phyloP scores from a whole-genome alignment of 2,888 invertebrate species.

The Mactromeris polynyma region DNA sequence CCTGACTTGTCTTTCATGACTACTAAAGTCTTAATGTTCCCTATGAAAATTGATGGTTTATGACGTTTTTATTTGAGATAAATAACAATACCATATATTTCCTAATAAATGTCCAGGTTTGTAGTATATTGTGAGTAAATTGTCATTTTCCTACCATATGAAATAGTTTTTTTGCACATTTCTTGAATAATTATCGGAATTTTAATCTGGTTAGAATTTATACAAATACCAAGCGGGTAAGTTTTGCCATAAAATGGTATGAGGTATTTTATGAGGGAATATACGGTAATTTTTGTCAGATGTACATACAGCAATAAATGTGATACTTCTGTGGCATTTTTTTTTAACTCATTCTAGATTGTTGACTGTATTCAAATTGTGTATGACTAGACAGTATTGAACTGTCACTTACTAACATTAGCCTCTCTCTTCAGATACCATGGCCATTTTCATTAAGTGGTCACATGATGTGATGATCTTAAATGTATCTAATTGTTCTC shows the following conservation, averaged over 20 bases:
- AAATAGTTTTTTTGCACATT: neutral
- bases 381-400: too few relatives aligned
- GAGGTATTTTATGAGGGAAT: neutral
- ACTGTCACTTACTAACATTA: too few relatives aligned
- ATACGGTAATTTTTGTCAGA: neutral
- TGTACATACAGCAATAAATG: neutral
- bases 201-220: too few relatives aligned
- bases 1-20: conserved; percentile 87
- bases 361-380: neutral
- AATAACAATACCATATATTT: neutral
- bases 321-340: conserved; percentile 1
- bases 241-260: too few relatives aligned
- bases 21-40: conserved; percentile 87
- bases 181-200: too few relatives aligned
- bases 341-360: neutral
- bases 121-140: neutral
- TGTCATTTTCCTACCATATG: neutral
- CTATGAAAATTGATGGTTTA: conserved; percentile 62
- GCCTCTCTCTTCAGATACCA: too few relatives aligned
- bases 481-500: too few relatives aligned
- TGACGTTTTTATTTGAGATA: neutral
- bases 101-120: neutral
- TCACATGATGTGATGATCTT: too few relatives aligned
- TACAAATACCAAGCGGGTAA: too few relatives aligned
- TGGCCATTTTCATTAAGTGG: too few relatives aligned